Base-by-base conservation (phyloP, 2,888 invertebrate genomes). In the Dendrolimus pini region DNA sequence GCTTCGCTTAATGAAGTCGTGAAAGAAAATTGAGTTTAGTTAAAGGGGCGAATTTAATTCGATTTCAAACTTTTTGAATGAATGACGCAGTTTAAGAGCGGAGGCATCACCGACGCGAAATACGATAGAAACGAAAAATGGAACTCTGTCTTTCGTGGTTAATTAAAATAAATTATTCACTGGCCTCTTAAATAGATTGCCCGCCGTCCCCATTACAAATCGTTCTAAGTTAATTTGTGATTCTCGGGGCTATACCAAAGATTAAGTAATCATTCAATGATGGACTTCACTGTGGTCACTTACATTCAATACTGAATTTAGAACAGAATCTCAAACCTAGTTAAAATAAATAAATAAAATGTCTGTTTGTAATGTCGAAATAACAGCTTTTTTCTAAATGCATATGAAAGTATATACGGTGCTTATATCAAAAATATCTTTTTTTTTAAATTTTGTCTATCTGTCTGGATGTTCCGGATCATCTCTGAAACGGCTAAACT, bases 21-120 rank as follows among this genome's bases (percentile, higher is more conserved):
- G 84, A 85, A 87, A 83, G 87, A 87, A 87, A 88, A 89, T 88
- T 84, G 87, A 88, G 87, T 88, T 86, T 85, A 86, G 85, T 86
- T 84, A 87, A 89, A 89, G 85, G 87, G 87, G 86, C 85, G 87
- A 85, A 85, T 88, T 87, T 87, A 88, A 88, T 88, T 89, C 83
- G 85, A 87, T 87, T 88, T 79, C 85, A 83, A 88, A 89, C 85
- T 88, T 88, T 87, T 83, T 79, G 83, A 86, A 85, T 83, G 84
- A 83, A 85, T 83, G 83, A 82, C 84, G 82, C 80, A 77, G 83
- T 82, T 81, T 81, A 77, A 80, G 81, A 77, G 77, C 74, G 77
- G 69, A 71, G 74, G 70, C 75, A 77, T 82, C 75, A 79, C 75
- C 77, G 77, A 80, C 74, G 72, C 80, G 77, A 82, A 82, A 85